Evolutionary conservation across 1,140 invertebrate genomes (phyloP), one percentile per base, ranked within the genome.

Genomic region (Sipha flava): DNA sequence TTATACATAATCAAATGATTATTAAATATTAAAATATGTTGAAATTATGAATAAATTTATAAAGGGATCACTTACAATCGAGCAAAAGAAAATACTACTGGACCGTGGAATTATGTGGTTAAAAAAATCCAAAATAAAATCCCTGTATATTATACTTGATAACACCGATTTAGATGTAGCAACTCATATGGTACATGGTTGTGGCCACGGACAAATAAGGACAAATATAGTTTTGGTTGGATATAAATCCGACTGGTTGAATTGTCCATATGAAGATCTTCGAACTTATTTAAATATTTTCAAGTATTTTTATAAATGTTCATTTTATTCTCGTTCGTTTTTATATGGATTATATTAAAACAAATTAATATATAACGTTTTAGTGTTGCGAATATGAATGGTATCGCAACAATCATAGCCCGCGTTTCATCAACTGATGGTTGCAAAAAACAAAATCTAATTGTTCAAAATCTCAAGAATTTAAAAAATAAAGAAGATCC

Each of bases 181-280:
- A 0, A 91, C 91, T 81, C 40, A 37, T 2, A 84, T 95, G 64
- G 88, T 94, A 84, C 93, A 95, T 87, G 87, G 90, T 2, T 87
- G 91, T 1, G 97, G 97, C 10, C 90, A 99, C 26, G 97, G 97
- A 3, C 96, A 96, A 86, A 88, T 99, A 40, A 88, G 90, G n/a
- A 96, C 97, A 0, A 99, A 99, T 85, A 95, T 98, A 43, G 86
- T 98, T 29, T 87, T 99, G 82, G 92, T 99, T 90, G 97, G 97
- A 9, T 99, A 93, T 86, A 98, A 98, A 85, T 89, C 89, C 0
- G 90, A 98, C 85, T 99, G 97, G 97, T 85, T 87, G 45, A 89
- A 86, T 7, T 93, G 93, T 82, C 88, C 90, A 81, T 85, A 88
- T 16, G 88, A 90, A 49, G 91, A 95, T 82, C 89, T 98, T 1